Evolutionary conservation across 2,797 vertebrate species (phyloP), one percentile per base, ranked within the genome.

Genomic region (Premnoplex brunnescens): DNA sequence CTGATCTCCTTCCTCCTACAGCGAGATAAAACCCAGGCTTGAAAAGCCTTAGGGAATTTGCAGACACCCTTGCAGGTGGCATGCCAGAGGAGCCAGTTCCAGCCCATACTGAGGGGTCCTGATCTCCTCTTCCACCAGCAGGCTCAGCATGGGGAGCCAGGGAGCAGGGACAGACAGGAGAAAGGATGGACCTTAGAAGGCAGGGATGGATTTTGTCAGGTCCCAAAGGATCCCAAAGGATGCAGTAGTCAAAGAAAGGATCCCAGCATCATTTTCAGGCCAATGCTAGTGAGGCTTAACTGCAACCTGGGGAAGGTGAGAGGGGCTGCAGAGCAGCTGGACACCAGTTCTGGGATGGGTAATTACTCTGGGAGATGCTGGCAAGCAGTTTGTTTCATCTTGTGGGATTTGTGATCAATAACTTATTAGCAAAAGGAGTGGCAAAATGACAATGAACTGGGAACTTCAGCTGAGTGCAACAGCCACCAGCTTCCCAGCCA

Each of bases 71-170:
- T 30, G 51, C 76, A 75, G 54, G 10, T 66, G 41, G 34, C 28
- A 12, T 83, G 39, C 46, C 2, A 4, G 32, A 82, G 41, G 43
- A 76, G 46, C 32, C 0, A 4, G 49, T 44, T 59, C 59, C 51
- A 56, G 62, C 41, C 32, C 0, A 0, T 64, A 73, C n/a, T 48
- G 43, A 4, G 2, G 5, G 19, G 12, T 88, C 7, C 52, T 80
- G 76, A 14, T 7, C 64, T 82, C 39, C 46, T 22, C 51, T 62
- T 69, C 46, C 8, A 6, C 24, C 6, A 11, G 26, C 37, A 37
- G 28, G 44, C 20, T 88, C 34, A 41, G 32, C 41, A 8, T 4
- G 21, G 19, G 51, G 46, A 52, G 23, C 28, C 41, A 44, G 37
- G 46, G 48, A 72, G 36, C 23, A 19, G 18, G n/a, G 9, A 24